Percentiles rank a stretch among this genome's conserved stretches.
Conservation (phyloP, 1,140 invertebrate genomes). For the Zaprionus gabonicus region DNA sequence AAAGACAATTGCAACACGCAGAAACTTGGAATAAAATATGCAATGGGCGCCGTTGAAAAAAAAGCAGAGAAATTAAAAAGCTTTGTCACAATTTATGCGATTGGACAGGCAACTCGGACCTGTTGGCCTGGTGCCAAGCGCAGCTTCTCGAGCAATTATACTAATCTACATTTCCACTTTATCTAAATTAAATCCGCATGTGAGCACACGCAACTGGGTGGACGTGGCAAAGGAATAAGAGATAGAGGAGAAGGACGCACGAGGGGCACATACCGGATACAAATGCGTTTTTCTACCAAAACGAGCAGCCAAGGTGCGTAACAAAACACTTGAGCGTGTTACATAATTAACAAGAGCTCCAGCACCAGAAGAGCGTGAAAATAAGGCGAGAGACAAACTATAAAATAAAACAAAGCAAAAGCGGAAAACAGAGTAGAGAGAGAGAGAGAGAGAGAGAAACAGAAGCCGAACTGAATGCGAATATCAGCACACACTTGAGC, state of each 20-base stretch:
- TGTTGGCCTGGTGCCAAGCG: slow-evolving; percentile 44
- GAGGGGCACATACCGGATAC: slow-evolving; percentile 14
- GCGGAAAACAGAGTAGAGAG: neutral
- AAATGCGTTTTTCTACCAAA: slow-evolving; percentile 52
- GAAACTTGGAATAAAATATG: slow-evolving; percentile 15
- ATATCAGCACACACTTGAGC: slow-evolving; percentile 69
- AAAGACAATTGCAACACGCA: slow-evolving; percentile 10
- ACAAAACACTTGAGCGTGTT: slow-evolving; percentile 71
- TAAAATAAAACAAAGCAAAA: slow-evolving; percentile 67
- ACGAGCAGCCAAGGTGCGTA: slow-evolving; percentile 68
- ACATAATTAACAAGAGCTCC: slow-evolving; percentile 67
- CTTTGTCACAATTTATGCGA: slow-evolving; percentile 50
- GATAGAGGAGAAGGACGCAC: neutral
- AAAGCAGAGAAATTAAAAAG: slow-evolving; percentile 46
- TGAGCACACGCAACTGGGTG: slow-evolving; percentile 56
- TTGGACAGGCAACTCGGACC: slow-evolving; percentile 14
- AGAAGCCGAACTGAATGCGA: slow-evolving; percentile 33
- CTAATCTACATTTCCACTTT: slow-evolving; percentile 68
- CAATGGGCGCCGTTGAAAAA: neutral
- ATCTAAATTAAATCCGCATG: slow-evolving; percentile 71
- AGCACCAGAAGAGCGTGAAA: slow-evolving; percentile 50
- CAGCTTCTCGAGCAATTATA: slow-evolving; percentile 60
- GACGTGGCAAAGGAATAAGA: neutral
- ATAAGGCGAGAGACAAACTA: slow-evolving; percentile 73
- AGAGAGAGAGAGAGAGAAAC: neutral